A percentile compares a stretch with the other conserved stretches of the same genome.
These are phyloP conservation scores for Ondatra zibethicus DNA, from an alignment of 2,113 vertebrate genomes.

Conservation along the genomic window DNA sequence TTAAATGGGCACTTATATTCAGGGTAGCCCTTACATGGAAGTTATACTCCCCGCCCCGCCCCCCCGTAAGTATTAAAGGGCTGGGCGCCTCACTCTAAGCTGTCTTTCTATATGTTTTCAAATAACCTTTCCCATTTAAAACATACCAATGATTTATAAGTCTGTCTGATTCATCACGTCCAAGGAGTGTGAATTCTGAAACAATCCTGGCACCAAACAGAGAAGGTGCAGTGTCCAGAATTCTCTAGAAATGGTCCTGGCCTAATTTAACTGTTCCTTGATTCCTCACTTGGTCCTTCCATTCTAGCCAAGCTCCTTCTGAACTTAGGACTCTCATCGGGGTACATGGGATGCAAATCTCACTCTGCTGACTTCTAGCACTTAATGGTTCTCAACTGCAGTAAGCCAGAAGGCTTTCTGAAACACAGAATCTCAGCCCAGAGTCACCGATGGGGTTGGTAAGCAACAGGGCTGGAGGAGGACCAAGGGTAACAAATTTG, in stretches of 20 bases:
- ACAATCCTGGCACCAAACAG: neutral
- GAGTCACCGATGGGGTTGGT: neutral
- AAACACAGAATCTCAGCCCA: neutral
- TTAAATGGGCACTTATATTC: conserved; percentile 75
- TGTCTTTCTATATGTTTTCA: neutral
- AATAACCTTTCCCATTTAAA: neutral
- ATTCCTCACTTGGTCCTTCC: neutral
- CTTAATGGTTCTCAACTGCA: neutral
- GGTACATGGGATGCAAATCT: neutral
- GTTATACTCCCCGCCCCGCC: neutral
- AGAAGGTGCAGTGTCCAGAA: neutral
- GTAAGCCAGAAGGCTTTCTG: neutral
- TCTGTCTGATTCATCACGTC: neutral
- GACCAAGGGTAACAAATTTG: neutral
- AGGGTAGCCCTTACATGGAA: conserved; percentile 80
- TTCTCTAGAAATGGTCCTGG: neutral
- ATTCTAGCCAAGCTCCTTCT: neutral
- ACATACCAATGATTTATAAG: neutral
- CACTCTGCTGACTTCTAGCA: neutral
- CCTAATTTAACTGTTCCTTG: neutral
- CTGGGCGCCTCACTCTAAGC: conserved; percentile 36
- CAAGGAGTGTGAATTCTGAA: neutral
- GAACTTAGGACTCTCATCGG: neutral
- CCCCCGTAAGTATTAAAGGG: conserved; percentile 11
- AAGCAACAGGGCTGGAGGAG: neutral